Percentiles rank a stretch among this genome's conserved stretches.
phyloP scores from a whole-genome alignment of 2,797 vertebrate species.

The Melanotaenia maccullochi region DNA sequence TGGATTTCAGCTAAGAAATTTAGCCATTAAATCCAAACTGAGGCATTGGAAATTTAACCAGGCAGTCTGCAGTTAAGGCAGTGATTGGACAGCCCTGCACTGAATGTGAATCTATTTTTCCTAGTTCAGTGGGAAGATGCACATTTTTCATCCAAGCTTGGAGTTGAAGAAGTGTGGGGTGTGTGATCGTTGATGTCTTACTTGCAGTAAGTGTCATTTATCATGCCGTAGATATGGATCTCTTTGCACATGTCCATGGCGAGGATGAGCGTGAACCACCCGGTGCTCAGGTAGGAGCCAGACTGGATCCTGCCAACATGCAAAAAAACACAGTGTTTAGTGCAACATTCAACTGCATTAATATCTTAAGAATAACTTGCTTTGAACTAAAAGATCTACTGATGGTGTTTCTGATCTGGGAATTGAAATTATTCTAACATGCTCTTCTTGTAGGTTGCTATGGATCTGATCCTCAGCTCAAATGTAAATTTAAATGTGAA shows the following conservation, averaged over 20 bases:
- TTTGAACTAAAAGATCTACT: slow-evolving; percentile 13
- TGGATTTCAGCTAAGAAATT: slow-evolving; percentile 65
- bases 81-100: slow-evolving; percentile 26
- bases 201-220: slow-evolving; percentile 99
- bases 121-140: slow-evolving; percentile 12
- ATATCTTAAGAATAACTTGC: slow-evolving; percentile 8
- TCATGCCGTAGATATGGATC: slow-evolving; percentile 98
- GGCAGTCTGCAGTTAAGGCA: slow-evolving; percentile 25
- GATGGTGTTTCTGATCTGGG: slow-evolving; percentile 21
- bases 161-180: not conserved
- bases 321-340: slow-evolving; percentile 25
- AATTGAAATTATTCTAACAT: slow-evolving; percentile 38
- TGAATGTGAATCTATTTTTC: slow-evolving; percentile 53
- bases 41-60: slow-evolving; percentile 45
- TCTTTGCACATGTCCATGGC: slow-evolving; percentile 98
- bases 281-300: slow-evolving; percentile 97
- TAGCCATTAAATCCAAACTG: slow-evolving; percentile 64
- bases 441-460: slow-evolving; percentile 26
- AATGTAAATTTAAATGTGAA: slow-evolving; percentile 41
- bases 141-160: slow-evolving; percentile 39
- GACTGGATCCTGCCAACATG: slow-evolving; percentile 92
- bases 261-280: slow-evolving; percentile 98
- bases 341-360: slow-evolving; percentile 8
- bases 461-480: slow-evolving; percentile 8
- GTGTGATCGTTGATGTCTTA: slow-evolving; percentile 79